Evolutionary conservation across 2,888 invertebrate genomes (phyloP).

Genomic region (Criorhina ranunculi): DNA sequence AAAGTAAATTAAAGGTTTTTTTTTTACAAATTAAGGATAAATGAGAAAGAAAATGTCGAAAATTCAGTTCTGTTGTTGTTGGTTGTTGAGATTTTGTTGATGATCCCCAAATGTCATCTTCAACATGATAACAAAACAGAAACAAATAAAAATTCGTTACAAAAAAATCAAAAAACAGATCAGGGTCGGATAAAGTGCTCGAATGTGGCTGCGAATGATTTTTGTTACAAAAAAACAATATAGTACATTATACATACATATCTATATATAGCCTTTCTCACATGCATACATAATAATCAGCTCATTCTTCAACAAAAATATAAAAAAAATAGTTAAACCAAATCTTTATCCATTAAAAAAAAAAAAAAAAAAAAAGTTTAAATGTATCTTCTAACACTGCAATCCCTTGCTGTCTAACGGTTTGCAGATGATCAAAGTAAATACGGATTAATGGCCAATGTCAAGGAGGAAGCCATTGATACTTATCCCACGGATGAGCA

Average conservation of each 20-base stretch:
- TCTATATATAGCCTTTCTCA: conserved; percentile 57
- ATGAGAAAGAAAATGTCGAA: conserved; percentile 31
- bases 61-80: conserved; percentile 80
- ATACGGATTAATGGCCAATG: conserved; percentile 74
- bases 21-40: conserved; percentile 54
- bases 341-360: conserved; percentile 46
- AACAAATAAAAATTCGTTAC: conserved; percentile 21
- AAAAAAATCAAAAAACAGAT: conserved; percentile 57
- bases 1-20: conserved; percentile 35
- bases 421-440: conserved; percentile 80
- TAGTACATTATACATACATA: conserved; percentile 60
- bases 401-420: conserved; percentile 78
- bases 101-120: conserved; percentile 77
- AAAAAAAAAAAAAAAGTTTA: conserved; percentile 58
- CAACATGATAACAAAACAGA: conserved; percentile 58
- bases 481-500: conserved; percentile 62
- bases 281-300: conserved; percentile 63
- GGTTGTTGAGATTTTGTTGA: conserved; percentile 79
- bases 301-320: conserved; percentile 60
- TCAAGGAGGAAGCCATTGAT: conserved; percentile 72
- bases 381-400: conserved; percentile 78
- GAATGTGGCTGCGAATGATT: conserved; percentile 75
- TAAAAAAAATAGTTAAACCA: conserved; percentile 52
- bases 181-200: conserved; percentile 78
- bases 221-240: conserved; percentile 75